phyloP scores from a whole-genome alignment of 1,140 invertebrate genomes.

The Pseudachorutes palmiensis region DNA sequence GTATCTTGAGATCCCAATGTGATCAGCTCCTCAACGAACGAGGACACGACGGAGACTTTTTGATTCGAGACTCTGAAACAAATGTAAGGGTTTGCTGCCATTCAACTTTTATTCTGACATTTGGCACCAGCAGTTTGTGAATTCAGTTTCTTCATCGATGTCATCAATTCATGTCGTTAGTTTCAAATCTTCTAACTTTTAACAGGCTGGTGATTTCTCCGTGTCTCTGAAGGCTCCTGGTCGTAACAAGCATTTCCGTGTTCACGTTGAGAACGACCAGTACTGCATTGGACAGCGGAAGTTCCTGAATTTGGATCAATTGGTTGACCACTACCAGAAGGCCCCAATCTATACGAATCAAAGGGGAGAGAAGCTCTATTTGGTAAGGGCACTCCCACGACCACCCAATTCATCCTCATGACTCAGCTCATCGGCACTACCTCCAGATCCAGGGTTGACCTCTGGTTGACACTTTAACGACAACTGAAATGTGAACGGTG shows the following conservation, averaged over 20 bases:
- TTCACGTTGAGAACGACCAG: conserved; percentile 85
- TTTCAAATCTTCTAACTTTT: too few species aligned
- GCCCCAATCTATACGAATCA: conserved; percentile 97
- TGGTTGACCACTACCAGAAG: conserved; percentile 96
- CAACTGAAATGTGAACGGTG: too few species aligned
- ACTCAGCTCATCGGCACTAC: neutral
- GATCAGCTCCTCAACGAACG: conserved; percentile 87
- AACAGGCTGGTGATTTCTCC: conserved; percentile 92
- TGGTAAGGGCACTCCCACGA: conserved; percentile 32
- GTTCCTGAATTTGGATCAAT: conserved; percentile 89
- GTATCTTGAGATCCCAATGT: conserved; percentile 87
- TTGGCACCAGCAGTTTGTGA: too few species aligned
- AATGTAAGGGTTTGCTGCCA: conserved; percentile 84
- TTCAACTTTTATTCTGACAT: too few species aligned
- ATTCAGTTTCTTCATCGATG: too few species aligned
- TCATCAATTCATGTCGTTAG: too few species aligned
- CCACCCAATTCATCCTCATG: conserved; percentile 35
- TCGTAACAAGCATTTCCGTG: conserved; percentile 97
- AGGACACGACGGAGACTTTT: conserved; percentile 94
- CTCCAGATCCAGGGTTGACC: neutral
- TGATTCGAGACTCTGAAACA: conserved; percentile 96
- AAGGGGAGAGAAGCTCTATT: conserved; percentile 47
- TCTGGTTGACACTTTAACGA: neutral
- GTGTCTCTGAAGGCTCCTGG: conserved; percentile 95
- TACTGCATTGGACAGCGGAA: conserved; percentile 97